Base-by-base conservation (phyloP, 2,113 vertebrate genomes). In the Serinus canaria region DNA sequence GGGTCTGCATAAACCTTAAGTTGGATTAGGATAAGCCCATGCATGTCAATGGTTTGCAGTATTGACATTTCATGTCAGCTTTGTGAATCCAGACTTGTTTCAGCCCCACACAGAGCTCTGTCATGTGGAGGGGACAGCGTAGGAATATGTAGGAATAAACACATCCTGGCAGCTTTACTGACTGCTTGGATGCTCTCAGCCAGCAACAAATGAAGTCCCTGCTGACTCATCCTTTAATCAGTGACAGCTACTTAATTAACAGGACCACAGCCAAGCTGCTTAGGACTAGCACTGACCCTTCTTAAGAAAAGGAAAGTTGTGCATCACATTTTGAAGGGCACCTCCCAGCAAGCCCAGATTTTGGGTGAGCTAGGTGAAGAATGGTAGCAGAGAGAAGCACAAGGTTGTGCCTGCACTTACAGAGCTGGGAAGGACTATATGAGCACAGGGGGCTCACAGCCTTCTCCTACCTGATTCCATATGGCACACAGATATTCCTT, bases 21-120 rank as follows among this genome's bases (percentile, higher is more conserved):
- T 90, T 95, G 95, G 87, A 96, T 96, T 95, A 96, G 63, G 63
- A 87, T 93, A 93, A 97, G 85, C 76, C 73, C 74, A 30, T 55
- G 52, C 78, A 66, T 84, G 87, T 86, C 89, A 92, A 84, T 43
- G 85, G 55, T 90, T 84, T 93, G 43, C 35, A 73, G 31, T 17
- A 83, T 73, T 95, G 91, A 86, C 37, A 81, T 93, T 90, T 93
- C 69, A 62, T 69, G 70, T 92, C 76, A 78, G 47, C 52, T 80
- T 83, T 6, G 4, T 67, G 85, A 39, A 67, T 56, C 30, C 53
- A 63, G 67, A 5, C 64, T 92, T 33, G 12, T 86, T 90, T 89
- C 41, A 58, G 50, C n/a, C 43, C n/a, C 82, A 46, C 67, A 66
- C 18, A 77, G 49, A 73, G 66, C 5, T 25, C 15, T 68, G 82